Conservation (phyloP, 1,140 invertebrate genomes). For the Trachymyrmex cornetzi region DNA sequence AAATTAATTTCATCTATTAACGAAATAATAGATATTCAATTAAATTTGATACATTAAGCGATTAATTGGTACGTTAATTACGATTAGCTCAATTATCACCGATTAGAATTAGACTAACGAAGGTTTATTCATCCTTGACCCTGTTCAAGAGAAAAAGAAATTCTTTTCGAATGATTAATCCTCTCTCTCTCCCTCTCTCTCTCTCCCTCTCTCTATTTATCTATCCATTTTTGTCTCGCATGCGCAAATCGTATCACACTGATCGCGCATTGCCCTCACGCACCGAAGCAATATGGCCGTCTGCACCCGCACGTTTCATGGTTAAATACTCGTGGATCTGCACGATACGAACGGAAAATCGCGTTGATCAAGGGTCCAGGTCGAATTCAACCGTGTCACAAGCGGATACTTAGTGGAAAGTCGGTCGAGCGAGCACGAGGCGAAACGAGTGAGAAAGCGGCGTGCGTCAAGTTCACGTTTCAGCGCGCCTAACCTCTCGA, state of each 20-base stretch:
- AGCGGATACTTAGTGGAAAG: neutral
- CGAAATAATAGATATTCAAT: neutral
- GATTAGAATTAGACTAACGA: neutral
- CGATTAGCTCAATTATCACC: neutral
- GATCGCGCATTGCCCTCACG: no score
- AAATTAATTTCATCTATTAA: neutral
- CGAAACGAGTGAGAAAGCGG: neutral
- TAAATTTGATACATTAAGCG: neutral
- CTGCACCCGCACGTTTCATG: neutral
- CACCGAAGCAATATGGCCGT: conserved; percentile 20
- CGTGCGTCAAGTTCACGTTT: neutral
- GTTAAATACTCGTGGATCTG: neutral
- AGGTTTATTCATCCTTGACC: neutral
- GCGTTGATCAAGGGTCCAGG: neutral
- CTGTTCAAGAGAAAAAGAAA: neutral
- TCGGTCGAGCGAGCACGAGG: neutral
- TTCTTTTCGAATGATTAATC: neutral
- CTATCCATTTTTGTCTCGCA: neutral
- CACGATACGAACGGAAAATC: neutral
- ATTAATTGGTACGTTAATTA: no score
- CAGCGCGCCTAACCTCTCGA: conserved; percentile 74
- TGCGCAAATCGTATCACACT: neutral
- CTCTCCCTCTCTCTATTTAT: neutral
- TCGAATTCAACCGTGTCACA: neutral
- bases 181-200: neutral